Percentiles rank a stretch among this genome's conserved stretches.
Evolutionary conservation across 2,888 invertebrate species (phyloP).

Genomic region (Melieria crassipennis): DNA sequence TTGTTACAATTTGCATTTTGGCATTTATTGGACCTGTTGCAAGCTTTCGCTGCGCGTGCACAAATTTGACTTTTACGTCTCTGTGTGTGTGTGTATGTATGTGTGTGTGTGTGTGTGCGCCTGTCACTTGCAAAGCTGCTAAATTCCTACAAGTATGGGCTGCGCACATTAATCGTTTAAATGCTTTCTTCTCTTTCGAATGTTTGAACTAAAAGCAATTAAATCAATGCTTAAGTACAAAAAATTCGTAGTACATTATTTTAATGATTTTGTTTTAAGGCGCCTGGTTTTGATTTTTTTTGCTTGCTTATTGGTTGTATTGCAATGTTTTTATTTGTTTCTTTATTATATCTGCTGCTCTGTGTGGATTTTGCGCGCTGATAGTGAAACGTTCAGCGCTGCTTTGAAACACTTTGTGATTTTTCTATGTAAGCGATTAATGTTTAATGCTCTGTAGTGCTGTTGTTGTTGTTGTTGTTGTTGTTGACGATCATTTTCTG

Average conservation of each 20-base stretch:
- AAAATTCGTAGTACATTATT: slow-evolving; percentile 5
- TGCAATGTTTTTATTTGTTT: neutral
- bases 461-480: slow-evolving; percentile 17
- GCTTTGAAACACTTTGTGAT: too few species aligned
- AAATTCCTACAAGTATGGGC: too few species aligned
- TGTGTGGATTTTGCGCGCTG: too few species aligned
- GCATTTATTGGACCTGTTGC: neutral
- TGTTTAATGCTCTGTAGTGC: neutral
- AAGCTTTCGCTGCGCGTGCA: neutral
- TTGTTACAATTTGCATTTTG: too few species aligned
- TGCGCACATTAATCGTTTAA: too few species aligned
- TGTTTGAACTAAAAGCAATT: neutral
- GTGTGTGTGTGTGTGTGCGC: neutral
- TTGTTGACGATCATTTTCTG: slow-evolving; percentile 26
- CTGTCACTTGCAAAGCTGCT: neutral
- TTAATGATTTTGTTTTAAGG: slow-evolving; percentile 5
- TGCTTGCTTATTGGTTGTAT: neutral
- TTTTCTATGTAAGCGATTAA: too few species aligned
- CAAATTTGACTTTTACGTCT: too few species aligned
- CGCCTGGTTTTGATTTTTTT: neutral
- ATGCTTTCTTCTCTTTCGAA: too few species aligned
- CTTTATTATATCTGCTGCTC: neutral
- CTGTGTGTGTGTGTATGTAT: neutral
- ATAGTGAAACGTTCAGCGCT: too few species aligned
- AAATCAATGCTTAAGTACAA: slow-evolving; percentile 1